Evolutionary conservation across 2,113 vertebrate species (phyloP).

Genomic region (Etheostoma cragini): DNA sequence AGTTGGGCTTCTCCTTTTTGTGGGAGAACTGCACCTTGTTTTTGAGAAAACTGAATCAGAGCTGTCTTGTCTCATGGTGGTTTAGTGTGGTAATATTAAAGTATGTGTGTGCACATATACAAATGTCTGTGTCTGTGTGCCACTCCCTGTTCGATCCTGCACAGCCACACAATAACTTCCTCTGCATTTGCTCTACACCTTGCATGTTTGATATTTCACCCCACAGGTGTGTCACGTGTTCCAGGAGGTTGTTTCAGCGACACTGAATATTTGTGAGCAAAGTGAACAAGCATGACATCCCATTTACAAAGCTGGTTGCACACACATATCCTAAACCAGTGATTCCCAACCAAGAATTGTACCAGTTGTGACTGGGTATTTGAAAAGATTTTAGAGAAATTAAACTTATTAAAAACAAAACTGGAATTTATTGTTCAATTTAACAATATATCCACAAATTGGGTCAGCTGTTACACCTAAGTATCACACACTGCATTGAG

Average conservation of each 20-base stretch:
- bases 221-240: conserved; percentile 49
- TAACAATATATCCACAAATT: not conserved
- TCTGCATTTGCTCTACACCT: conserved; percentile 58
- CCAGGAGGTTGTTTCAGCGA: conserved; percentile 42
- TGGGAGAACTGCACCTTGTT: conserved; percentile 26
- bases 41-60: conserved; percentile 49
- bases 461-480: not conserved
- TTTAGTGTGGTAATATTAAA: conserved; percentile 24
- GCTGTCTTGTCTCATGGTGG: conserved; percentile 50
- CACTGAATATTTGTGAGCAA: not conserved
- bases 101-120: conserved; percentile 9
- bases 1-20: conserved; percentile 17
- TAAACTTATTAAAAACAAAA: not conserved
- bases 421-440: not conserved
- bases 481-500: not conserved
- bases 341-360: not conserved
- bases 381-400: not conserved
- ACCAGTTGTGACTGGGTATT: no score
- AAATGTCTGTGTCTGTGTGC: conserved; percentile 23
- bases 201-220: conserved; percentile 56
- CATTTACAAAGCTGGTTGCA: not conserved
- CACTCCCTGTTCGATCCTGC: conserved; percentile 69
- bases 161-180: conserved; percentile 65
- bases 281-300: not conserved
- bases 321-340: not conserved